Conservation (phyloP, 1,140 invertebrate genomes). For the Bombyx mandarina region DNA sequence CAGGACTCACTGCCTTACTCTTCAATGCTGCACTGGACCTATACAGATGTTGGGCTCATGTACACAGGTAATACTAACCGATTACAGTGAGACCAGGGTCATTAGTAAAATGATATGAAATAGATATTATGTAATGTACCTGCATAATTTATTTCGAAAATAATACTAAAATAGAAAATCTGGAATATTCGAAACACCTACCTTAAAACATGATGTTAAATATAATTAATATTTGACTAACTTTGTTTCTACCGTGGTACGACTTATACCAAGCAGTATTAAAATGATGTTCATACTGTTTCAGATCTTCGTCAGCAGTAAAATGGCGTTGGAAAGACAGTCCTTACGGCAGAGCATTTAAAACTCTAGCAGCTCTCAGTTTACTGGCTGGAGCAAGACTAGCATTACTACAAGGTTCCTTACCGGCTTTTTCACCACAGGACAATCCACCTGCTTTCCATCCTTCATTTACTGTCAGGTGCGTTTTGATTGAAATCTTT, state of each 20-base stretch:
- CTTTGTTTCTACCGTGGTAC: too few relatives aligned
- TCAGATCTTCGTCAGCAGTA: conserved; percentile 27
- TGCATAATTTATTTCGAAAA: too few relatives aligned
- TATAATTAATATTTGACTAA: too few relatives aligned
- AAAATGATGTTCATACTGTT: too few relatives aligned
- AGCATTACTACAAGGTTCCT: conserved; percentile 80
- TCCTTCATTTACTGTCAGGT: conserved; percentile 79
- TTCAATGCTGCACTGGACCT: conserved; percentile 82
- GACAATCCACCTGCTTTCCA: conserved; percentile 90
- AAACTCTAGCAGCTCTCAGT: conserved; percentile 66
- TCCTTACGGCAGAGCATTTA: conserved; percentile 28
- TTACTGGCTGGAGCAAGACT: conserved; percentile 74
- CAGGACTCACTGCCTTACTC: conserved; percentile 87
- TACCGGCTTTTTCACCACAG: conserved; percentile 86
- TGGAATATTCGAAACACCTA: too few relatives aligned
- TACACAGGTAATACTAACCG: not conserved
- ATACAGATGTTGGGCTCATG: conserved; percentile 74
- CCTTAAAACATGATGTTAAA: too few relatives aligned
- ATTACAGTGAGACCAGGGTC: too few relatives aligned
- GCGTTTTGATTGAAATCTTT: not conserved
- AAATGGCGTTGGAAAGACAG: conserved; percentile 49
- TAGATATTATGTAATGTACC: too few relatives aligned
- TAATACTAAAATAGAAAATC: too few relatives aligned
- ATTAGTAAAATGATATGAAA: too few relatives aligned
- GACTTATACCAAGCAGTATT: too few relatives aligned